A percentile compares a stretch with the other conserved stretches of the same genome.
phyloP scores from a whole-genome alignment of 2,113 vertebrate genomes.

The Myanophis thanlyinensis region DNA sequence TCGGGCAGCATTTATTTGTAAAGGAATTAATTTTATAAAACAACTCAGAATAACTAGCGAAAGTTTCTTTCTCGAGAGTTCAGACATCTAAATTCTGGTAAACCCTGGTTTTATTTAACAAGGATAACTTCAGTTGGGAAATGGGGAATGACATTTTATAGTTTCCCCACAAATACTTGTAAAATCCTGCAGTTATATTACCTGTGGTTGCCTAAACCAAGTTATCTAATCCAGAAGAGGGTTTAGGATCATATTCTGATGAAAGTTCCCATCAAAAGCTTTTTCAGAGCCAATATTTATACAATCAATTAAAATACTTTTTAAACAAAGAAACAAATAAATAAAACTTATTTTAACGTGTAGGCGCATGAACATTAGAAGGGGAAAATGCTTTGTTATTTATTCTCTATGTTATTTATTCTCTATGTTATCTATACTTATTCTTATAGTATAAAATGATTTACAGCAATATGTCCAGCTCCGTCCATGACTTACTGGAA shows the following conservation, averaged over 20 bases:
- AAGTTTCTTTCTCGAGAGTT: background rate
- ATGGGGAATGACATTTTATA: background rate
- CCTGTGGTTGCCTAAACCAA: background rate
- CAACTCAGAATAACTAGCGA: background rate
- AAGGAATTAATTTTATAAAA: slow-evolving; percentile 47
- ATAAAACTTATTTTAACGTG: background rate
- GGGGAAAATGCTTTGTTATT: background rate
- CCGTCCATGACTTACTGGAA: background rate
- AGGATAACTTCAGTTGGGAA: background rate
- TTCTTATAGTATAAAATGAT: background rate
- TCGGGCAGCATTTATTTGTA: slow-evolving; percentile 54
- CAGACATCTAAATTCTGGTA: background rate
- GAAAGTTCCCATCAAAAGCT: background rate
- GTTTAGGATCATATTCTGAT: background rate
- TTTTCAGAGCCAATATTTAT: background rate
- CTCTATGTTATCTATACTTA: too few relatives aligned
- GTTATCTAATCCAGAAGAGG: background rate
- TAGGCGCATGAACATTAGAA: background rate
- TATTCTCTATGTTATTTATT: background rate
- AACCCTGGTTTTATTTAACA: background rate
- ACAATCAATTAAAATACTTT: background rate
- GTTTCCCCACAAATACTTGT: background rate
- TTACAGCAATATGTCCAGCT: background rate
- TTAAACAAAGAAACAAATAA: background rate
- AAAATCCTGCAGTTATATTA: background rate